Conservation (phyloP, 2,113 vertebrate species). For the Rattus norvegicus region GRCr8 NC_086019.1:266831501-266832000, state of each 20-base stretch:
- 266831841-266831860: neutral
- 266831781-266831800: neutral
- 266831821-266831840: neutral
- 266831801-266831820: neutral
- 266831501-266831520: neutral
- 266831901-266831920: constrained; percentile 3
- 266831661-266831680: neutral
- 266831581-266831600: neutral
- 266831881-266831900: neutral
- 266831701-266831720: no score
- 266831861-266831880: neutral
- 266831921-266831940: neutral
- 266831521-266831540: neutral
- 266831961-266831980: neutral
- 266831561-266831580: neutral
- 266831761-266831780: neutral
- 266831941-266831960: neutral
- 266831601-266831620: neutral
- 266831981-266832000: constrained; percentile 18
- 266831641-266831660: neutral
- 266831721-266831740: neutral
- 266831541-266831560: neutral
- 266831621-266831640: neutral
- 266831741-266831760: neutral
- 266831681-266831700: neutral